phyloP scores from a whole-genome alignment of 2,888 invertebrate genomes.

The Nematopogon swammerdamellus region DNA sequence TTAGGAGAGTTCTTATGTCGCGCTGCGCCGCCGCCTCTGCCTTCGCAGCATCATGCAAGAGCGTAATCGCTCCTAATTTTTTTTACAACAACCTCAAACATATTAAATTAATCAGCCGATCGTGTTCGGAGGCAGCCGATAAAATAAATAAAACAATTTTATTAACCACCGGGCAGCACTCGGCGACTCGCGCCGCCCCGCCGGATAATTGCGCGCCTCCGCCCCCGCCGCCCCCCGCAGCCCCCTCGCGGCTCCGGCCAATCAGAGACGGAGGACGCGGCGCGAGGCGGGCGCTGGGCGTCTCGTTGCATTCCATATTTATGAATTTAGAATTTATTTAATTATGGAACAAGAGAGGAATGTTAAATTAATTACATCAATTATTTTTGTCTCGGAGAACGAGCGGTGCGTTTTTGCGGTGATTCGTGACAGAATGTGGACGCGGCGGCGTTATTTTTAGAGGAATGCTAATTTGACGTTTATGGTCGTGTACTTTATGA shows the following conservation, averaged over 20 bases:
- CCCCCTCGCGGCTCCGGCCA: constrained; percentile 14
- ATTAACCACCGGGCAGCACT: neutral
- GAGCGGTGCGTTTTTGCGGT: neutral
- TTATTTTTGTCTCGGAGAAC: constrained; percentile 20
- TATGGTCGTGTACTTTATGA: neutral
- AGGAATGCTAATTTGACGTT: neutral
- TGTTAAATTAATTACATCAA: constrained; percentile 36
- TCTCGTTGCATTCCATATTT: constrained; percentile 13
- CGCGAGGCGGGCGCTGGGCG: constrained; percentile 15
- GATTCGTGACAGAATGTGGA: neutral
- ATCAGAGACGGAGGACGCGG: constrained; percentile 12
- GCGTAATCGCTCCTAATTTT: neutral
- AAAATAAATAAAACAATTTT: constrained; percentile 19
- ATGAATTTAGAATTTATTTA: constrained; percentile 24
- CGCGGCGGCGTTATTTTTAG: neutral
- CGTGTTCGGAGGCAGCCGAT: constrained; percentile 25
- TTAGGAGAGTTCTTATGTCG: too few relatives aligned
- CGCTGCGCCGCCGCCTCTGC: too few relatives aligned
- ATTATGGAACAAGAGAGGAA: constrained; percentile 25
- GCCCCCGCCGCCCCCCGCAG: constrained; percentile 12
- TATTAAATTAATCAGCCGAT: constrained; percentile 44
- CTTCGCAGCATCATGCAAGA: too few relatives aligned
- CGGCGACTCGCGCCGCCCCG: neutral
- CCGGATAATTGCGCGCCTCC: constrained; percentile 11
- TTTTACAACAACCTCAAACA: constrained; percentile 7